phyloP scores from a whole-genome alignment of 2,797 vertebrate genomes.

The Oreortyx pictus region DNA sequence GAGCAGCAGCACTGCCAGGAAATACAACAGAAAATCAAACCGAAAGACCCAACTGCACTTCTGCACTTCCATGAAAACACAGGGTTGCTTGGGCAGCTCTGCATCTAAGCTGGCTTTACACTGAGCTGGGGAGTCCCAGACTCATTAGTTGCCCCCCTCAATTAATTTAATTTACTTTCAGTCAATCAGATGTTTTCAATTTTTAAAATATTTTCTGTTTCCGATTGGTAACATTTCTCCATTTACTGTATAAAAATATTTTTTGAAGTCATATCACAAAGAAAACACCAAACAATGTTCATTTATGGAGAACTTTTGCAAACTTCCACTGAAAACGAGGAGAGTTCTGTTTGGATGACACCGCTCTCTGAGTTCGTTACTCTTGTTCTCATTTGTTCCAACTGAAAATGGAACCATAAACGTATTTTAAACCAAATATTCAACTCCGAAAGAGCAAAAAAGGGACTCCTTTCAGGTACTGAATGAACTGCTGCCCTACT shows the following conservation, averaged over 20 bases:
- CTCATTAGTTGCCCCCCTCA: neutral
- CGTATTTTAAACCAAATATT: neutral
- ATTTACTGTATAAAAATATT: neutral
- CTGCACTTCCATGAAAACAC: neutral
- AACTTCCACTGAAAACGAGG: neutral
- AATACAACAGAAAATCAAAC: constrained; percentile 12
- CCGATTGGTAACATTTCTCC: neutral
- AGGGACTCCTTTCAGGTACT: neutral
- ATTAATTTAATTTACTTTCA: neutral
- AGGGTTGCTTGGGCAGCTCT: neutral
- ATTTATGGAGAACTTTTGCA: neutral
- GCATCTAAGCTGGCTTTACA: fast-evolving
- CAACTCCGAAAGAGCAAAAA: neutral
- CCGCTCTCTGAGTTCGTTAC: neutral
- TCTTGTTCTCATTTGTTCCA: neutral
- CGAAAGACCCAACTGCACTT: neutral
- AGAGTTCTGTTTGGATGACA: neutral
- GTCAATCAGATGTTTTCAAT: neutral
- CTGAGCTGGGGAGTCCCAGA: fast-evolving
- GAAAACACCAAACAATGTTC: neutral
- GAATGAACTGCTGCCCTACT: neutral
- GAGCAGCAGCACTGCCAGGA: neutral
- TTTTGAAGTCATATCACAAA: neutral
- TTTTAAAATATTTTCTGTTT: neutral
- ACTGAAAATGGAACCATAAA: neutral